A percentile compares a stretch with the other conserved stretches of the same genome.
These are phyloP conservation scores for Cyprinodon variegatus DNA, from an alignment of 2,113 vertebrate species.

Conservation along the genomic window DNA sequence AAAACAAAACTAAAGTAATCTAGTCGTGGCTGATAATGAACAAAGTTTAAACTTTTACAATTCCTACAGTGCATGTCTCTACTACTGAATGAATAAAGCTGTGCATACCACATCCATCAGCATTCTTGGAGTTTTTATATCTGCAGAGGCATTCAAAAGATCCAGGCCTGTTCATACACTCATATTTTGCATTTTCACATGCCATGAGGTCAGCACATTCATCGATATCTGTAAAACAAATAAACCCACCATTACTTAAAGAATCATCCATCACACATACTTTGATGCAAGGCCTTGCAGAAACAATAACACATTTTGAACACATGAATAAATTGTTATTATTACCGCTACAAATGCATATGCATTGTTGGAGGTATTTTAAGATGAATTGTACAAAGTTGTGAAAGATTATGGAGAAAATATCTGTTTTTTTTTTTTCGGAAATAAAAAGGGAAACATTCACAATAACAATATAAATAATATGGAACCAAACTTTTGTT, in stretches of 20 bases:
- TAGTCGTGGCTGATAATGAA: neutral
- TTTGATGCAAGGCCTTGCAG: neutral
- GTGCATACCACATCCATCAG: constrained; percentile 77
- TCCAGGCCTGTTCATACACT: constrained; percentile 80
- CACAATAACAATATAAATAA: no score
- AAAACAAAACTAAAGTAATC: neutral
- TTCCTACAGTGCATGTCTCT: neutral
- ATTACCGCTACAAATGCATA: no score
- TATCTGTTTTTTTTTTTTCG: no score
- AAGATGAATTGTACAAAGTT: no score
- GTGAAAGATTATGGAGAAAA: no score
- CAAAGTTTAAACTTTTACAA: neutral
- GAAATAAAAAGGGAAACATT: no score
- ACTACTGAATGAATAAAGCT: neutral
- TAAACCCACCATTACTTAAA: neutral
- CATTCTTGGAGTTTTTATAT: constrained; percentile 66
- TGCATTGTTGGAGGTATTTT: no score
- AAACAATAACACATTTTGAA: neutral
- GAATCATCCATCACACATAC: neutral
- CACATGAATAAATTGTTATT: no score
- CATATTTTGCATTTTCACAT: constrained; percentile 83
- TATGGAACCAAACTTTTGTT: no score
- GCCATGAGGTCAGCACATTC: constrained; percentile 75
- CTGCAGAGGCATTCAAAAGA: constrained; percentile 78
- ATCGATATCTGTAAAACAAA: constrained; percentile 73